Percentiles rank a stretch among this genome's conserved stretches.
phyloP scores from a whole-genome alignment of 2,888 invertebrate species.

The Himalopsyche kuldschensis region DNA sequence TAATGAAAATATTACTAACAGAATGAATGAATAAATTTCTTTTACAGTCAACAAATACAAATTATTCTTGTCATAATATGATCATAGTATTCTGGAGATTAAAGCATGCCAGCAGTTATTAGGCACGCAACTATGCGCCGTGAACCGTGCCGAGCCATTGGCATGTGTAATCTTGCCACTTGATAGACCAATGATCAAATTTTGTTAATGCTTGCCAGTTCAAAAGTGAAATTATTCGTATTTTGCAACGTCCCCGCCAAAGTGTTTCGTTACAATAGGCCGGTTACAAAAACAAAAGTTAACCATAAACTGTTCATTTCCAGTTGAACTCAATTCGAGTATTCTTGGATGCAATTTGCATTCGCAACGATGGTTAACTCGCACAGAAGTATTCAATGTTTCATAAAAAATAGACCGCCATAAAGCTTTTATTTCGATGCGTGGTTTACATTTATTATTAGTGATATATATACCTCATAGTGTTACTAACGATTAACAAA shows the following conservation, averaged over 20 bases:
- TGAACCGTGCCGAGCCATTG: neutral
- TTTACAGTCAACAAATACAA: too few relatives aligned
- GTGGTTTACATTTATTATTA: too few relatives aligned
- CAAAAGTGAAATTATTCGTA: conserved; percentile 37
- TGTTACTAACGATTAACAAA: too few relatives aligned
- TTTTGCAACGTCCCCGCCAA: conserved; percentile 21
- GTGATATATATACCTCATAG: too few relatives aligned
- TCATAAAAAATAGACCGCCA: neutral
- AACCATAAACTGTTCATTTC: conserved; percentile 16
- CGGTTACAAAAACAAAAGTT: conserved; percentile 25
- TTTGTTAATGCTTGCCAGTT: conserved; percentile 29
- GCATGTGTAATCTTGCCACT: neutral
- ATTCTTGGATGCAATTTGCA: conserved; percentile 3
- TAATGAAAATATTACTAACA: too few relatives aligned
- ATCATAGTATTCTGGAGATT: neutral
- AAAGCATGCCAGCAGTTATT: conserved; percentile 5
- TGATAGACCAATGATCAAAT: conserved; percentile 1
- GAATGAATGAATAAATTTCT: too few relatives aligned
- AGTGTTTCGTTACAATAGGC: conserved; percentile 24
- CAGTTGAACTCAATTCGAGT: neutral
- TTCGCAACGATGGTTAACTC: neutral
- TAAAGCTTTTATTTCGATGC: too few relatives aligned
- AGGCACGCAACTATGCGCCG: neutral
- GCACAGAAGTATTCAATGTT: neutral
- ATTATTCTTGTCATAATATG: too few relatives aligned